Evolutionary conservation across 2,797 vertebrate species (phyloP), one percentile per base, ranked within the genome.

Genomic region (Mus caroli): DNA sequence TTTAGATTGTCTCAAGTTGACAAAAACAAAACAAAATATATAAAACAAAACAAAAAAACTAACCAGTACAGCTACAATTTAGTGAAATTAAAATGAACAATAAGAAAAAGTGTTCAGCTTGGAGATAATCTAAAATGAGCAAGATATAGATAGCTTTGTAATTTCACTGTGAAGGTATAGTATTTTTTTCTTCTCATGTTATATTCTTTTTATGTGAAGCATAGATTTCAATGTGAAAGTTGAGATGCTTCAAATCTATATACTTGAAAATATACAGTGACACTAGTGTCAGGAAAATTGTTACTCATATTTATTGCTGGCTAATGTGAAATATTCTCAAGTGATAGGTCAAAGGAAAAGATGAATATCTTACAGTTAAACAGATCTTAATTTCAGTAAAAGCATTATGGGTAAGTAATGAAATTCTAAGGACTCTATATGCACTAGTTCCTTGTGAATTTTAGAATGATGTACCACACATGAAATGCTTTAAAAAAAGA

Each of bases 51-150:
- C 71, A 34, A 46, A 58, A n/a, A 34, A n/a, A 20, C 20, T 62
- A 62, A 46, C 4, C 10, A 46, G 28, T 46, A 50, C 17, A 85
- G 10, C 6, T 64, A 92, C 77, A 91, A 43, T 14, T 60, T 94
- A 71, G 3, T 82, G 17, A 85, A 90, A 91, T 64, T 73, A 31
- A 92, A 91, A 91, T 71, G 17, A 91, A 79, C 12, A 95, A 84
- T 54, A 64, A 52, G 12, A 71, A 91, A 93, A 94, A 17, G 7
- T 26, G 6, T 40, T 50, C 34, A 67, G 20, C 46, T 80, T 9
- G 69, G 15, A 92, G 31, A 83, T 56, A 76, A n/a, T 22, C 1
- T 24, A 90, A 93, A 92, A 85, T 67, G 26, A 19, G 17, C 17
- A 93, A 3, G 1, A 22, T 34, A 77, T 64, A 71, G 1, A 78